Conservation (phyloP, 1,140 invertebrate species). For the Phymastichus coffea region DNA sequence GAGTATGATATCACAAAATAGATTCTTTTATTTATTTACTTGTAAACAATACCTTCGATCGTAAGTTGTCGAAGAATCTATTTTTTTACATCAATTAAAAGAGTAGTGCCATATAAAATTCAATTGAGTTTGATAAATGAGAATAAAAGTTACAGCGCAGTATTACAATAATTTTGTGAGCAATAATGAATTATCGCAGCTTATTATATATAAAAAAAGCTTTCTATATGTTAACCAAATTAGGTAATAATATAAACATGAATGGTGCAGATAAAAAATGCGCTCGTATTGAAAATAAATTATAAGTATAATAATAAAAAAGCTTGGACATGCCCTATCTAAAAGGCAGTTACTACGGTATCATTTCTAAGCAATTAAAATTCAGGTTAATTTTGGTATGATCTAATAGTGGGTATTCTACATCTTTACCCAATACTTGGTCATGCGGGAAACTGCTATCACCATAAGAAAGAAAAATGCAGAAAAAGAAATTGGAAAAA, state of each 20-base stretch:
- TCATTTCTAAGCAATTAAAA: slow-evolving; percentile 7
- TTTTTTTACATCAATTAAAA: neutral
- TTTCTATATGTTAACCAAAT: neutral
- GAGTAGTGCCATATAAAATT: slow-evolving; percentile 10
- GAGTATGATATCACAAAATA: slow-evolving; percentile 1
- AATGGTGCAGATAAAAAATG: slow-evolving; percentile 14
- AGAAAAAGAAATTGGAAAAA: neutral
- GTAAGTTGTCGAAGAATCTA: neutral
- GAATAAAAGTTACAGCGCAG: slow-evolving; percentile 9
- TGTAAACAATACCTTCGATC: neutral
- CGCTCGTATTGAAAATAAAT: slow-evolving; percentile 4
- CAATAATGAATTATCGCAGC: slow-evolving; percentile 7
- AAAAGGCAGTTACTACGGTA: neutral
- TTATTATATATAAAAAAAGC: slow-evolving; percentile 5
- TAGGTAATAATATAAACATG: neutral
- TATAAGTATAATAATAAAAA: neutral
- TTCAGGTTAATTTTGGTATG: neutral
- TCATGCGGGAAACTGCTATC: slow-evolving; percentile 10
- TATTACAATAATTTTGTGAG: slow-evolving; percentile 6
- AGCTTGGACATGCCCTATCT: slow-evolving; percentile 7
- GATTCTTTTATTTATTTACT: neutral
- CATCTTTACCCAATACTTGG: neutral
- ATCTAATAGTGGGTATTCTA: neutral
- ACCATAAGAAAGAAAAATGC: slow-evolving; percentile 4
- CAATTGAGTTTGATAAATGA: neutral